Percentiles rank a stretch among this genome's conserved stretches.
phyloP scores from a whole-genome alignment of 1,140 invertebrate species.

The Eriocheir sinensis region DNA sequence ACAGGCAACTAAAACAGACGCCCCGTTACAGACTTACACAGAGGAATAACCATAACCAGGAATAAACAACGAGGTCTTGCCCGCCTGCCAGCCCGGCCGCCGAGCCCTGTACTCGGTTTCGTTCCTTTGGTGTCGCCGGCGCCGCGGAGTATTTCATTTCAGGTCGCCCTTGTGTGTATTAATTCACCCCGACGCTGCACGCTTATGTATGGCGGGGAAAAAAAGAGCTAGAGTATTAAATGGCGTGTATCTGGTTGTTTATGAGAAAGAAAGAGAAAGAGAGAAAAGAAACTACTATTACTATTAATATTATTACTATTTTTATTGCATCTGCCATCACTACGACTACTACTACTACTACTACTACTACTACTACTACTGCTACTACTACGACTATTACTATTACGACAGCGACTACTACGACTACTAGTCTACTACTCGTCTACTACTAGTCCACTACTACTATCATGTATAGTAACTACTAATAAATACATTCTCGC shows the following conservation, averaged over 20 bases:
- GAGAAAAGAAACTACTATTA: not conserved
- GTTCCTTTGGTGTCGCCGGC: too few relatives aligned
- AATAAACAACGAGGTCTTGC: too few relatives aligned
- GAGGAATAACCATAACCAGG: too few relatives aligned
- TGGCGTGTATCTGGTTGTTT: not conserved
- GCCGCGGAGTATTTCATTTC: not conserved
- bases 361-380: conserved; percentile 7
- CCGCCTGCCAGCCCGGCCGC: too few relatives aligned
- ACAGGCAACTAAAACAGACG: too few relatives aligned
- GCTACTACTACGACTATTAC: not conserved
- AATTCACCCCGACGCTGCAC: not conserved
- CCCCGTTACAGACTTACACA: too few relatives aligned
- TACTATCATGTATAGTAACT: not conserved
- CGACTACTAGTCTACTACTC: not conserved
- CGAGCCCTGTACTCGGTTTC: too few relatives aligned
- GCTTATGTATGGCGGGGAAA: not conserved
- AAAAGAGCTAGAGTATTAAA: too few relatives aligned
- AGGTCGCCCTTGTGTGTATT: not conserved
- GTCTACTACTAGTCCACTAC: not conserved
- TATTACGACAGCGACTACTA: not conserved
- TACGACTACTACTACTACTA: not conserved
- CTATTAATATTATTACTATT: not conserved
- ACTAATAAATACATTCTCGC: too few relatives aligned
- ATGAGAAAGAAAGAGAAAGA: not conserved
- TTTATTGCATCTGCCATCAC: not conserved